A percentile compares a stretch with the other conserved stretches of the same genome.
phyloP scores from a whole-genome alignment of 1,140 invertebrate genomes.

The Dendroctonus ponderosae region DNA sequence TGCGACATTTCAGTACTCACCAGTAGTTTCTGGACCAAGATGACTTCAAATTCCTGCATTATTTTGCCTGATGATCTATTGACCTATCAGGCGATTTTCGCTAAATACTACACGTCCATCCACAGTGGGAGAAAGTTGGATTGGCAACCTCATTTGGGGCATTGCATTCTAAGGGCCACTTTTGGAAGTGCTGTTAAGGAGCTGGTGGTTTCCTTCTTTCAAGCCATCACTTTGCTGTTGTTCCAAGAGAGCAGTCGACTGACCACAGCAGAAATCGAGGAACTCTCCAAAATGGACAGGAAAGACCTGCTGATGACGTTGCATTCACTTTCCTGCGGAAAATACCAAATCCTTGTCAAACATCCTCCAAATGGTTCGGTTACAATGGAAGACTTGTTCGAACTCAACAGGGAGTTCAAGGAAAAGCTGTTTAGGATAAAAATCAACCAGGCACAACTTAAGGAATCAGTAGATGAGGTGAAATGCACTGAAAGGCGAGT shows the following conservation, averaged over 20 bases:
- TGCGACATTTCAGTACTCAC: slow-evolving; percentile 89
- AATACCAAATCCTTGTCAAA: slow-evolving; percentile 86
- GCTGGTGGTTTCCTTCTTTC: slow-evolving; percentile 93
- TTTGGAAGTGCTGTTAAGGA: slow-evolving; percentile 91
- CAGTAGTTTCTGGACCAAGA: slow-evolving; percentile 97
- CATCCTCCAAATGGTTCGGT: slow-evolving; percentile 84
- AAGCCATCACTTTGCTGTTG: slow-evolving; percentile 88
- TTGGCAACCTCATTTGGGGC: slow-evolving; percentile 94
- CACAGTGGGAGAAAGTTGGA: slow-evolving; percentile 94
- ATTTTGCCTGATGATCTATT: slow-evolving; percentile 87
- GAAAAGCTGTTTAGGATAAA: slow-evolving; percentile 96
- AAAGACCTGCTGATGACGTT: slow-evolving; percentile 88
- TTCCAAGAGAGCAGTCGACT: slow-evolving; percentile 88
- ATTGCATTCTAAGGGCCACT: slow-evolving; percentile 87
- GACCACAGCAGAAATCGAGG: slow-evolving; percentile 75
- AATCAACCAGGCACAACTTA: slow-evolving; percentile 99
- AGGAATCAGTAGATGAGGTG: slow-evolving; percentile 94
- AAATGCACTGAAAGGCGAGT: slow-evolving; percentile 95
- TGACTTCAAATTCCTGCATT: slow-evolving; percentile 83
- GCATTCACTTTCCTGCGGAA: slow-evolving; percentile 93
- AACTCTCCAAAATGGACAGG: slow-evolving; percentile 83
- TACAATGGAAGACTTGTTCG: slow-evolving; percentile 81
- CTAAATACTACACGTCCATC: slow-evolving; percentile 93
- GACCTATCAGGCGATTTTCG: slow-evolving; percentile 90
- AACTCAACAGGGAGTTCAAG: slow-evolving; percentile 89